phyloP scores from a whole-genome alignment of 2,888 invertebrate genomes.

The Diarsia brunnea region DNA sequence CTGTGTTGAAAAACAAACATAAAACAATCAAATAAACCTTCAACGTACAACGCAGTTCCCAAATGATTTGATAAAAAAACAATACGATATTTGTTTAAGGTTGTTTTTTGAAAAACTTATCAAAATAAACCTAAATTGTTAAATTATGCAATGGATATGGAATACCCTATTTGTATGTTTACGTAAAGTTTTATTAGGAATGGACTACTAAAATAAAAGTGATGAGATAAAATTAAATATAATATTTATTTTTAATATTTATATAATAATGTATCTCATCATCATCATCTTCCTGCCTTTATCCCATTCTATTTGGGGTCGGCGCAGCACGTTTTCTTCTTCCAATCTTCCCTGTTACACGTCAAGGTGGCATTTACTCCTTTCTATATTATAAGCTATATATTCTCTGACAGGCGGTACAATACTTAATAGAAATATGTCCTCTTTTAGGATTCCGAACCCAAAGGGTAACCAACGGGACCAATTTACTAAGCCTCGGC shows the following conservation, averaged over 20 bases:
- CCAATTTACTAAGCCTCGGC: too few species aligned
- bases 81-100: neutral
- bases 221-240: neutral
- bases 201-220: neutral
- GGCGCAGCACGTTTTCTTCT: too few species aligned
- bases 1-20: neutral
- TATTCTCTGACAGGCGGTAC: neutral
- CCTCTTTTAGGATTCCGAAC: neutral
- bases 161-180: neutral
- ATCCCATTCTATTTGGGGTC: too few species aligned
- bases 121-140: constrained; percentile 1
- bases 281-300: too few species aligned
- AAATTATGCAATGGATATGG: neutral
- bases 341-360: too few species aligned
- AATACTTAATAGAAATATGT: neutral
- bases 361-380: too few species aligned
- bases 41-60: neutral
- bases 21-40: neutral
- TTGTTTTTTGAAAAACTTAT: neutral
- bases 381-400: too few species aligned
- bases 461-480: too few species aligned
- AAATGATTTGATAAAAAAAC: neutral
- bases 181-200: neutral
- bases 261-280: too few species aligned
- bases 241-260: neutral